Evolutionary conservation across 2,797 vertebrate species (phyloP).

Genomic region (Chaenodraco wilsoni): DNA sequence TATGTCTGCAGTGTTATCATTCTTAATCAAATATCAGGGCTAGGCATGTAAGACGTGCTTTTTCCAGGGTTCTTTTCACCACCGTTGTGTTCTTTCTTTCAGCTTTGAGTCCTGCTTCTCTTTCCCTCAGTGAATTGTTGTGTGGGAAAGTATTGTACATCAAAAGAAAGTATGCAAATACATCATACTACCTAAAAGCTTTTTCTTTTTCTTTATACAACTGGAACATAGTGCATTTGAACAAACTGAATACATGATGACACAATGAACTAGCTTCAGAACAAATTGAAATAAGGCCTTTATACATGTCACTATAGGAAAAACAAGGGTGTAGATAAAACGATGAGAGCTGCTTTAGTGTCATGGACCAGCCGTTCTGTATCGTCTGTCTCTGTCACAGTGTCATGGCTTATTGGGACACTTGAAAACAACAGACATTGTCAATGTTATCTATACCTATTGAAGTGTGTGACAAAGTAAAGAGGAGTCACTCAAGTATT

Average conservation of each 20-base stretch:
- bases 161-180: background rate
- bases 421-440: background rate
- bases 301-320: constrained; percentile 5
- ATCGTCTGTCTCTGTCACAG: too few relatives aligned
- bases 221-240: background rate
- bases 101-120: background rate
- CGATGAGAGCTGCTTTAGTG: too few relatives aligned
- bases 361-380: background rate
- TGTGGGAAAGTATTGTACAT: background rate
- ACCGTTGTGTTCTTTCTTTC: background rate
- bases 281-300: background rate
- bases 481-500: too few relatives aligned
- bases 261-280: background rate
- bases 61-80: background rate
- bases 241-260: background rate
- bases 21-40: constrained; percentile 4
- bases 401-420: background rate
- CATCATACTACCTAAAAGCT: background rate
- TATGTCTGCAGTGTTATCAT: constrained; percentile 22
- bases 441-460: background rate
- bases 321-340: background rate
- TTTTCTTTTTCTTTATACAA: background rate
- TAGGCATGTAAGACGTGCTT: background rate
- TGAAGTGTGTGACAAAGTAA: background rate
- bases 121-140: background rate